Percentiles rank a stretch among this genome's conserved stretches.
phyloP scores from a whole-genome alignment of 2,888 invertebrate genomes.

The Arrhopalites spinosus region DNA sequence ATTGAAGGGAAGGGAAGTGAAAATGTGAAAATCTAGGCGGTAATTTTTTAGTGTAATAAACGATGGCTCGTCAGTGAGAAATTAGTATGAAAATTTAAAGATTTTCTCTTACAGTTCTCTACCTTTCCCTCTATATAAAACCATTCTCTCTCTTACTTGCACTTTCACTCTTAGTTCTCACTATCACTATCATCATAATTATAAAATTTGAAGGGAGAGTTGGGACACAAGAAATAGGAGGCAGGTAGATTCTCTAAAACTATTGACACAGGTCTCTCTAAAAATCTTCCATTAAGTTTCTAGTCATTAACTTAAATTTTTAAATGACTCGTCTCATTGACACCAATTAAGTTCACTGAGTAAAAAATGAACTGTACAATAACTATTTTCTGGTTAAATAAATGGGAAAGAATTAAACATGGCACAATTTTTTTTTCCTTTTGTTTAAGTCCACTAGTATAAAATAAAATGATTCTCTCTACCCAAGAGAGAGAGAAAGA shows the following conservation, averaged over 20 bases:
- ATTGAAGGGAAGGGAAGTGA: background rate
- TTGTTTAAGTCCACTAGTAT: too few species aligned
- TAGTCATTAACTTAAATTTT: background rate
- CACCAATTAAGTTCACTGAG: background rate
- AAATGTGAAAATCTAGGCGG: background rate
- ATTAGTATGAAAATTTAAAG: background rate
- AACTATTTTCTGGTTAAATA: too few species aligned
- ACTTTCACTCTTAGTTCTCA: too few species aligned
- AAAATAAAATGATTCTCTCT: conserved; percentile 24
- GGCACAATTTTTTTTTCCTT: background rate
- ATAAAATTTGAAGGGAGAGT: background rate
- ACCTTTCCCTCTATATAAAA: background rate
- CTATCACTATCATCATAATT: too few species aligned
- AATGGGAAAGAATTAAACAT: background rate
- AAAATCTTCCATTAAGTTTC: too few species aligned
- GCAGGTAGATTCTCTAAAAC: too few species aligned
- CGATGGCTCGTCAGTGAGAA: background rate
- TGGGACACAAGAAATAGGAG: background rate
- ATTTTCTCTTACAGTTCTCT: background rate
- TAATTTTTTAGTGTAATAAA: background rate
- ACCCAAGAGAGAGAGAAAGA: background rate
- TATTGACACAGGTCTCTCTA: too few species aligned
- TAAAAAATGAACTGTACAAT: too few species aligned
- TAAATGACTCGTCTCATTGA: background rate
- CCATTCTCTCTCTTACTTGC: too few species aligned